These are phyloP conservation scores for Isurus oxyrinchus DNA, from an alignment of 2,113 vertebrate species.

Conservation along the genomic window DNA sequence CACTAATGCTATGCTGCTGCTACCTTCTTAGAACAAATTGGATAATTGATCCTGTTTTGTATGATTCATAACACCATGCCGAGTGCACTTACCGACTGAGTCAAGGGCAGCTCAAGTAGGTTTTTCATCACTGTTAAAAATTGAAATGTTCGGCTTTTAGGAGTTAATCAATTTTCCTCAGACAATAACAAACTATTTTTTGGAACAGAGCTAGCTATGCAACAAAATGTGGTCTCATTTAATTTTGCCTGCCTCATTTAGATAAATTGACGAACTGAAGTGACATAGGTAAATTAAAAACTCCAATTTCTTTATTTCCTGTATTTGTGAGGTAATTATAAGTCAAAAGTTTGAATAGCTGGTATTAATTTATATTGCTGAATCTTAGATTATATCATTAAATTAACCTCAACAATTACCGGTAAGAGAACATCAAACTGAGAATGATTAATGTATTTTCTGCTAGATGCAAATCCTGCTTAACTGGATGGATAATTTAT, in stretches of 20 bases:
- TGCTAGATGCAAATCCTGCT: background rate
- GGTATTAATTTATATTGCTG: background rate
- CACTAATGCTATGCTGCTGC: background rate
- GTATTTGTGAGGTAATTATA: background rate
- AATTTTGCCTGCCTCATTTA: background rate
- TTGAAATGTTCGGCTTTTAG: background rate
- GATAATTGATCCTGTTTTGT: background rate
- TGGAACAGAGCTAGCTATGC: background rate
- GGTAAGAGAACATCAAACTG: background rate
- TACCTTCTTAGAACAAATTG: background rate
- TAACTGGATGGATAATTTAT: background rate
- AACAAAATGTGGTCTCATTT: background rate
- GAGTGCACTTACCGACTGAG: background rate
- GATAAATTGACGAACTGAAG: background rate
- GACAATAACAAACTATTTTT: background rate
- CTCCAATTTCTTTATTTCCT: background rate
- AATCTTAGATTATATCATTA: background rate
- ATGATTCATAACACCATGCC: background rate
- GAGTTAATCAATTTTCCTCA: background rate
- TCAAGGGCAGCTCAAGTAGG: background rate
- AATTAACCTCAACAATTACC: conserved; percentile 7
- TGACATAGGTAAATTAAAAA: background rate
- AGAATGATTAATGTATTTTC: background rate
- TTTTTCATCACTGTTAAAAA: background rate
- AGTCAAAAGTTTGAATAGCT: background rate